phyloP scores from a whole-genome alignment of 2,888 invertebrate genomes.

The Sycophila texana region DNA sequence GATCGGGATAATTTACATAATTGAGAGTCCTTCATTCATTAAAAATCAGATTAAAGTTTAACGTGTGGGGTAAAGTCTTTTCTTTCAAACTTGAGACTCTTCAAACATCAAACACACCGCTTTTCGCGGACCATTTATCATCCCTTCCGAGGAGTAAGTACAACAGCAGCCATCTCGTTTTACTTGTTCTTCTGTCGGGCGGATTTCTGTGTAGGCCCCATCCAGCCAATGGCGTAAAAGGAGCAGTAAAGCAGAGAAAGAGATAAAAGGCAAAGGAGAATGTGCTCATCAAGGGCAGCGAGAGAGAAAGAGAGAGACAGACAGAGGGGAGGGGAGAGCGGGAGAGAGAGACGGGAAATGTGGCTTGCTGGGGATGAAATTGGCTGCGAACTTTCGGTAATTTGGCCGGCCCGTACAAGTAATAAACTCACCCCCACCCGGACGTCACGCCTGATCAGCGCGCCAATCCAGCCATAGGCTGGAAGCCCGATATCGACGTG shows the following conservation, averaged over 20 bases:
- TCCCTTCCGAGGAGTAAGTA: background rate
- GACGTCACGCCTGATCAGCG: slow-evolving; percentile 43
- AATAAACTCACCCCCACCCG: slow-evolving; percentile 60
- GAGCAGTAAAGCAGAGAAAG: background rate
- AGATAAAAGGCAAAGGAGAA: slow-evolving; percentile 32
- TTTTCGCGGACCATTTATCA: slow-evolving; percentile 18
- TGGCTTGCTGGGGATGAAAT: slow-evolving; percentile 55
- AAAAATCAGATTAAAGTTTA: too few relatives aligned
- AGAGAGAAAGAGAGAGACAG: background rate
- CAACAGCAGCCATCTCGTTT: too few relatives aligned
- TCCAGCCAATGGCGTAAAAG: background rate
- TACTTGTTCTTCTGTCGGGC: background rate
- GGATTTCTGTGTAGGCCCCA: background rate
- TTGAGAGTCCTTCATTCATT: too few relatives aligned
- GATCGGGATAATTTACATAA: too few relatives aligned
- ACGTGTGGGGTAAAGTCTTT: too few relatives aligned
- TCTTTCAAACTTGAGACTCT: background rate
- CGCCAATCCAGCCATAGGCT: background rate
- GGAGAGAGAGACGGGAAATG: too few relatives aligned
- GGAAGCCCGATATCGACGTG: slow-evolving; percentile 23
- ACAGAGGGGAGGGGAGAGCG: background rate
- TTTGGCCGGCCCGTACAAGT: slow-evolving; percentile 59
- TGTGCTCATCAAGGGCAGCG: slow-evolving; percentile 20
- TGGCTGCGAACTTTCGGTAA: slow-evolving; percentile 64
- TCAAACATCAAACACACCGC: background rate